A percentile compares a stretch with the other conserved stretches of the same genome.
Evolutionary conservation across 1,140 invertebrate species (phyloP).

Genomic region (Apis florea): DNA sequence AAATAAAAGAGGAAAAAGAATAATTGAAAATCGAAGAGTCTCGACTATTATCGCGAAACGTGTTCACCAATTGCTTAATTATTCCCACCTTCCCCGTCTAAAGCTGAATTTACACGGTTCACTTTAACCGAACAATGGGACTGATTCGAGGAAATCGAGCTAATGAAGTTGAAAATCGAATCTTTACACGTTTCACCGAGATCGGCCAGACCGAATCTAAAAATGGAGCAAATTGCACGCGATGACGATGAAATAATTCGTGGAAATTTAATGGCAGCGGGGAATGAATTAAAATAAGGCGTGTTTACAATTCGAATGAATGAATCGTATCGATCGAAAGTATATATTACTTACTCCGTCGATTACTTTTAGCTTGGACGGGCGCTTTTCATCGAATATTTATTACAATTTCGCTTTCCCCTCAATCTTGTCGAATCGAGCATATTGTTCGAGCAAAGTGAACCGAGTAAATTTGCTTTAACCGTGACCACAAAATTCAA

Average conservation of each 20-base stretch:
- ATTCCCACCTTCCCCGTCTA: not conserved
- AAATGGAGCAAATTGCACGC: not conserved
- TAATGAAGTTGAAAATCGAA: not conserved
- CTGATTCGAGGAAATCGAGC: not conserved
- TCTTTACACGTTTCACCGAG: not conserved
- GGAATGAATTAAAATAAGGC: not conserved
- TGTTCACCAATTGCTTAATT: not conserved
- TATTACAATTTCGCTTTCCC: too few species aligned
- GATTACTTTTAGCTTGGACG: too few species aligned
- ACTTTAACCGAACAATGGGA: not conserved
- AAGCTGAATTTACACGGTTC: not conserved
- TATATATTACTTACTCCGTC: too few species aligned
- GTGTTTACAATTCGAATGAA: not conserved
- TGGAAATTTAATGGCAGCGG: not conserved
- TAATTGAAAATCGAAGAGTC: slow-evolving; percentile 1
- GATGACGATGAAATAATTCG: not conserved
- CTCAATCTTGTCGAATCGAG: too few species aligned
- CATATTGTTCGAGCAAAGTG: too few species aligned
- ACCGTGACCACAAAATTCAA: too few species aligned
- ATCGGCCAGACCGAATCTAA: not conserved
- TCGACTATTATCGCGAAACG: not conserved
- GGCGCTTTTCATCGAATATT: too few species aligned
- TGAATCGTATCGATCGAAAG: too few species aligned
- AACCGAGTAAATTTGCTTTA: too few species aligned
- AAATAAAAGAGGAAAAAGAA: not conserved